Evolutionary conservation across 2,888 invertebrate species (phyloP).

Genomic region (Dolichopus griseipennis): DNA sequence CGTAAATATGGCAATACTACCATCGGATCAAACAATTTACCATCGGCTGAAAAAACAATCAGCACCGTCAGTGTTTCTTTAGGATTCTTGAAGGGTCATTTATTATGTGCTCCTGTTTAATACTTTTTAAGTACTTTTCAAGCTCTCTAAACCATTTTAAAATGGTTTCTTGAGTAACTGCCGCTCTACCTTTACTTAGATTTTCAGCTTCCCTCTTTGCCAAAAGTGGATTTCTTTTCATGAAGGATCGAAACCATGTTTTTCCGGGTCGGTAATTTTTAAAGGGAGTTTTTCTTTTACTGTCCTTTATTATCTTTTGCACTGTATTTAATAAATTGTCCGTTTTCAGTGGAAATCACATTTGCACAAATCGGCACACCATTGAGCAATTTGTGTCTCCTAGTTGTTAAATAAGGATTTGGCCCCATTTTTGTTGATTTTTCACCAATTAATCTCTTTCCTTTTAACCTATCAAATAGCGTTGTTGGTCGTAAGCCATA

Average conservation of each 20-base stretch:
- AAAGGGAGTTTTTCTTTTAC: constrained; percentile 13
- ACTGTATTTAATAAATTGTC: constrained; percentile 17
- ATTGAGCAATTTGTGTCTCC: constrained; percentile 14
- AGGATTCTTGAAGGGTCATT: constrained; percentile 12
- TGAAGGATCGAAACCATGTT: constrained; percentile 15
- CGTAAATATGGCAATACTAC: too few relatives aligned
- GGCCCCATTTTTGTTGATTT: constrained; percentile 14
- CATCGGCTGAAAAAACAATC: too few relatives aligned
- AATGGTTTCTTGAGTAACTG: constrained; percentile 15
- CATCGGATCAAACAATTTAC: too few relatives aligned
- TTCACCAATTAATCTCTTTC: constrained; percentile 11
- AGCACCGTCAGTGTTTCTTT: constrained; percentile 15
- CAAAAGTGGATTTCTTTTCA: constrained; percentile 15
- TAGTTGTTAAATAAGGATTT: constrained; percentile 15
- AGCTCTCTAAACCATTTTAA: constrained; percentile 18
- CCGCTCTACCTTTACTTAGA: constrained; percentile 17
- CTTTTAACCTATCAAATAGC: too few relatives aligned
- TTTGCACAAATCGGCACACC: constrained; percentile 16
- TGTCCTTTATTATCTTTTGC: constrained; percentile 16
- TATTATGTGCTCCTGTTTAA: constrained; percentile 15
- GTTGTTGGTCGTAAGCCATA: too few relatives aligned
- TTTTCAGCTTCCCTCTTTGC: constrained; percentile 16
- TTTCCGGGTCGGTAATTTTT: constrained; percentile 7
- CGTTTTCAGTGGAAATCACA: constrained; percentile 15
- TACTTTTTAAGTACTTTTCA: constrained; percentile 18